Conservation (phyloP, 2,113 vertebrate genomes). For the Thomomys bottae region DNA sequence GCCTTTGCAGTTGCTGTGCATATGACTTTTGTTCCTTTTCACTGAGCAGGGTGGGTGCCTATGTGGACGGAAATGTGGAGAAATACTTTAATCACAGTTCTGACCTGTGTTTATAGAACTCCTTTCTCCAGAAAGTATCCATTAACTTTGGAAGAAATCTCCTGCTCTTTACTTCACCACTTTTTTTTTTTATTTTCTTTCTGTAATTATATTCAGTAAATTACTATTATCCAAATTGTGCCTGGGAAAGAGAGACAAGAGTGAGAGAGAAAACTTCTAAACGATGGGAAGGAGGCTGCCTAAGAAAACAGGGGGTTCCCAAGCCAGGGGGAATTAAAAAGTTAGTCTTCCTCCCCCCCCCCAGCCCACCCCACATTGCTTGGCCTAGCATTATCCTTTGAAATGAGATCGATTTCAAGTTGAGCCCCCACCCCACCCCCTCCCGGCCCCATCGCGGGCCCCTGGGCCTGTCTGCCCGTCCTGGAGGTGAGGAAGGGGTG, state of each 20-base stretch:
- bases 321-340: conserved; percentile 82
- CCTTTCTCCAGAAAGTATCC: conserved; percentile 76
- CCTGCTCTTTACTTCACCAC: conserved; percentile 71
- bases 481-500: conserved; percentile 94
- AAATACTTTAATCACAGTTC: conserved; percentile 79
- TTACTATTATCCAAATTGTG: conserved; percentile 76
- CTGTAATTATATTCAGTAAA: conserved; percentile 80
- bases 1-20: background rate
- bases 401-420: conserved; percentile 94
- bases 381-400: conserved; percentile 88
- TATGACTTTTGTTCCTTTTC: conserved; percentile 24
- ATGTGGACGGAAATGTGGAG: conserved; percentile 81
- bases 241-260: conserved; percentile 71
- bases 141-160: conserved; percentile 81
- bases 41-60: conserved; percentile 63
- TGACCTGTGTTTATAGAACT: conserved; percentile 73
- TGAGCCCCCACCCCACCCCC: conserved; percentile 79
- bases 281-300: conserved; percentile 66
- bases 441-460: conserved; percentile 55
- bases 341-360: no score
- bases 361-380: no score
- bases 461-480: conserved; percentile 87
- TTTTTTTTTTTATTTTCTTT: conserved; percentile 67
- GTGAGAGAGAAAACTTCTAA: conserved; percentile 65
- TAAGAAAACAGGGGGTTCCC: conserved; percentile 78